Evolutionary conservation across 2,888 invertebrate genomes (phyloP), one percentile per base, ranked within the genome.

Genomic region (Cephus pulcher): DNA sequence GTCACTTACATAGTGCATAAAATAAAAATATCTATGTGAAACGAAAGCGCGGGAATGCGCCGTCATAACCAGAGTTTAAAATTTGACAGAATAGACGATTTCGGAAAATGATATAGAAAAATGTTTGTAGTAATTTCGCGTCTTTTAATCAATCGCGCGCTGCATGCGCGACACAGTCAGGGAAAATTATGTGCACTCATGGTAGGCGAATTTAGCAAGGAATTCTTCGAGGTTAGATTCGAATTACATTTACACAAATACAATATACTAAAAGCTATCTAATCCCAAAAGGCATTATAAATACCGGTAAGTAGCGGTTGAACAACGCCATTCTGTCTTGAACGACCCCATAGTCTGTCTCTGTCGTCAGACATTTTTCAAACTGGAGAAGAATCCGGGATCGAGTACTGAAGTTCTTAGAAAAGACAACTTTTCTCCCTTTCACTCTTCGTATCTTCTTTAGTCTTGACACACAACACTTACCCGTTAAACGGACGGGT

Each of bases 301-400:
- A 76, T 92, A 97, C 98, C 98, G 92, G 98, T 98, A 81, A 98
- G 94, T 81, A 98, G 93, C 76, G 98, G 97, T 93, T 97, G 98
- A 84, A 98, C 96, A 88, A 98, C 95, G 86, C 96, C 95, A 93
- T 96, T 97, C 91, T 96, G 95, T 77, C 94, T 93, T 84, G 94
- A 93, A 92, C 93, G 83, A 81, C 89, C 88, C 85, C 88, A 88
- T 23, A 85, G 80, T 76, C 85, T 83, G 33, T 82, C 81, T 74
- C 83, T 81, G 80, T 86, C 82, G 77, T 86, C 85, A 79, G 89
- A 88, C 90, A 90, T 90, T 77, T 83, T 85, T 56, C 56, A 56
- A 56, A 56, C 56, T 56, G 56, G 15, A 56, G 2, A 56, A 23
- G 56, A 56, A 56, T 56, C 56, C 23, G 56, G 56, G 56, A 56